Percentiles rank a stretch among this genome's conserved stretches.
phyloP scores from a whole-genome alignment of 2,797 vertebrate genomes.

The Tokudaia tokunoshimensis region DNA sequence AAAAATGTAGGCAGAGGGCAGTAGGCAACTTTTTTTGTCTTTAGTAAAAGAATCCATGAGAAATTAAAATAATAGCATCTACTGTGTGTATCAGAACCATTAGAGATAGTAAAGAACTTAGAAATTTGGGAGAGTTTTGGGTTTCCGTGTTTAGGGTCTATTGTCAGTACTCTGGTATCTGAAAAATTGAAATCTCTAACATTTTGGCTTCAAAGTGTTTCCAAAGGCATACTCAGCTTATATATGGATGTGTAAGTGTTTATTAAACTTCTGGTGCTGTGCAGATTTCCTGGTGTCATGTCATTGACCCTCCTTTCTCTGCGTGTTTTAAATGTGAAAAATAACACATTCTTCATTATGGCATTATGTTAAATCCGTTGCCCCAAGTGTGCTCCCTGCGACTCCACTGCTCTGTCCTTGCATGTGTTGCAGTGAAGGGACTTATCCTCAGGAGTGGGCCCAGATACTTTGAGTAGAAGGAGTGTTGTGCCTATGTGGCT shows the following conservation, averaged over 20 bases:
- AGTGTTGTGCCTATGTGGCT: not conserved
- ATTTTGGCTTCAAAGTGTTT: not conserved
- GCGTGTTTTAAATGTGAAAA: not conserved
- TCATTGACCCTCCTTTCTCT: not conserved
- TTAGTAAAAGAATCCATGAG: not conserved
- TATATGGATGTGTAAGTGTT: no score
- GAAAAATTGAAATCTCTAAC: not conserved
- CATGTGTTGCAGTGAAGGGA: not conserved
- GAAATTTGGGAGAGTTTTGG: not conserved
- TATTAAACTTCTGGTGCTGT: not conserved
- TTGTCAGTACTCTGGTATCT: not conserved
- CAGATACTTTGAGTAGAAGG: constrained; percentile 48
- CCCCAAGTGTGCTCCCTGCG: not conserved
- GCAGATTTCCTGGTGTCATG: not conserved
- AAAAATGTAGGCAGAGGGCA: not conserved
- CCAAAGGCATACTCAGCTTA: not conserved
- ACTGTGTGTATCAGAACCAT: not conserved
- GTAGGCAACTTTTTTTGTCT: not conserved
- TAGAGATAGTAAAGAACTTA: not conserved
- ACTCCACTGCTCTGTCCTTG: not conserved
- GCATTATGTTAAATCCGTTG: not conserved
- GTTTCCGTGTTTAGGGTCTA: not conserved
- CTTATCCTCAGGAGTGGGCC: constrained; percentile 31
- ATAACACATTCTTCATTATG: not conserved
- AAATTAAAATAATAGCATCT: not conserved